Evolutionary conservation across 2,113 vertebrate genomes (phyloP).

Genomic region (Zeus faber): DNA sequence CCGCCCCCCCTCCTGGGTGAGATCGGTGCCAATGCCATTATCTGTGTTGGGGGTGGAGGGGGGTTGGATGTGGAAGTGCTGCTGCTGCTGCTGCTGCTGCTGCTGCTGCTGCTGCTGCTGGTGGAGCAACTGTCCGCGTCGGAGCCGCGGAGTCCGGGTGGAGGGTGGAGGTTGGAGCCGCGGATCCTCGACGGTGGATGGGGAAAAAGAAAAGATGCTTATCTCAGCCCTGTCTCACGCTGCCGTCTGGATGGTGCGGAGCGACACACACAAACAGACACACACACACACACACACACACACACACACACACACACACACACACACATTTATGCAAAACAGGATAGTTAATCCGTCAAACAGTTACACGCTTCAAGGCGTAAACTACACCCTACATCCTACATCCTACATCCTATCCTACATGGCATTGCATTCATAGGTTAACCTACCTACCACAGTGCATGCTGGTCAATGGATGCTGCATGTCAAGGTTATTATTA

Average conservation of each 20-base stretch:
- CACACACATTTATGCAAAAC: too few relatives aligned
- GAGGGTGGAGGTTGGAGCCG: too few relatives aligned
- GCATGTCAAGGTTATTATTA: too few relatives aligned
- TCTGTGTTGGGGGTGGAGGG: constrained; percentile 4
- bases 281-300: too few relatives aligned
- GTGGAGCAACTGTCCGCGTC: background rate
- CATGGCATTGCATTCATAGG: too few relatives aligned
- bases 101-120: background rate
- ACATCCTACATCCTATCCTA: too few relatives aligned
- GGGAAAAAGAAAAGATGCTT: constrained; percentile 32
- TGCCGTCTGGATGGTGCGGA: constrained; percentile 48
- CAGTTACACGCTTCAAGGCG: too few relatives aligned
- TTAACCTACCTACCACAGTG: accelerated
- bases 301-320: too few relatives aligned
- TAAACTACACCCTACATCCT: too few relatives aligned
- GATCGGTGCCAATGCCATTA: constrained; percentile 29
- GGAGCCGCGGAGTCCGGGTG: background rate
- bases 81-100: background rate
- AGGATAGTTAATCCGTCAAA: too few relatives aligned
- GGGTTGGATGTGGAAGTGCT: background rate
- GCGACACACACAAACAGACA: too few relatives aligned
- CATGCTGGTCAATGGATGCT: background rate
- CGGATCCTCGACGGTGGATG: background rate
- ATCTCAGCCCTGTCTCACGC: constrained; percentile 51
- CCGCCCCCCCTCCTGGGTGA: too few relatives aligned